Conservation (phyloP, 2,888 invertebrate species). For the Callosobruchus maculatus region DNA sequence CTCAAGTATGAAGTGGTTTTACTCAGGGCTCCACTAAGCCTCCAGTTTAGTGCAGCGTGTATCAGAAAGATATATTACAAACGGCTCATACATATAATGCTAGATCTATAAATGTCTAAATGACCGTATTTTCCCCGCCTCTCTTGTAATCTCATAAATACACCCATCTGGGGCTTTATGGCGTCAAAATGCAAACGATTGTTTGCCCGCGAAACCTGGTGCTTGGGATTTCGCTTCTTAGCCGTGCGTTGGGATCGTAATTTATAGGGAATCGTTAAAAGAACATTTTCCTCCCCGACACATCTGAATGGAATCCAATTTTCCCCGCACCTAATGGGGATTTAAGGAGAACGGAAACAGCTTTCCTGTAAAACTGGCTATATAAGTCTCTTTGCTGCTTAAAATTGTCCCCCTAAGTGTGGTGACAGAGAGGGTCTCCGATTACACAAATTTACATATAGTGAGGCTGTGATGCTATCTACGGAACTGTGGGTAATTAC, state of each 20-base stretch:
- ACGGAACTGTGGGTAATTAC: too few relatives aligned
- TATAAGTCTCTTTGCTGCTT: neutral
- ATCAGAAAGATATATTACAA: too few relatives aligned
- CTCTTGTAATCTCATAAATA: neutral
- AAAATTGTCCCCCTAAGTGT: neutral
- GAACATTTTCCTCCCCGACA: constrained; percentile 6
- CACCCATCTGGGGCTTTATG: neutral
- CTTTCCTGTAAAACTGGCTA: neutral
- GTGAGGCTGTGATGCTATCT: too few relatives aligned
- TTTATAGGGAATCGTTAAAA: constrained; percentile 8
- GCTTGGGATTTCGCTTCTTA: neutral
- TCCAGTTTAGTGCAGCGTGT: too few relatives aligned
- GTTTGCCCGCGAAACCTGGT: neutral
- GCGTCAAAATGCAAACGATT: neutral
- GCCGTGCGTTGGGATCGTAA: neutral
- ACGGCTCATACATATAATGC: too few relatives aligned
- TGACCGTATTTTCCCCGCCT: neutral
- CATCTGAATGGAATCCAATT: constrained; percentile 12
- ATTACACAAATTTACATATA: too few relatives aligned
- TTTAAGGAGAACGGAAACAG: constrained; percentile 7
- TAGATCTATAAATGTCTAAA: neutral
- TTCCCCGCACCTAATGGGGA: constrained; percentile 3
- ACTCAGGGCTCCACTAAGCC: too few relatives aligned
- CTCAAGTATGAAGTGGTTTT: too few relatives aligned
- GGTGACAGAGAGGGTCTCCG: too few relatives aligned